phyloP scores from a whole-genome alignment of 2,888 invertebrate species.

The Pyralis farinalis region DNA sequence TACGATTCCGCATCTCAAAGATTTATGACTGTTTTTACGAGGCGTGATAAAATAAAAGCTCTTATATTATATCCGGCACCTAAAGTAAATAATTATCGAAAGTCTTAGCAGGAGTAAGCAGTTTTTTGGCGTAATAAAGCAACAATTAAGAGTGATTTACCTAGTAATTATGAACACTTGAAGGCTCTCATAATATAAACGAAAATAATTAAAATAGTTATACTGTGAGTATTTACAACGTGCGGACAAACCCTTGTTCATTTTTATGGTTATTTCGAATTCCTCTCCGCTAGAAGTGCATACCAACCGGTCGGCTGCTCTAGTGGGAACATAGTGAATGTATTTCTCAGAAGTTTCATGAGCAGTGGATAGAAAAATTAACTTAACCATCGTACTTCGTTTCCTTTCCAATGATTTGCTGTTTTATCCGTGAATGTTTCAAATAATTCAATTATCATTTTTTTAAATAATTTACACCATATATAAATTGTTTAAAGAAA shows the following conservation, averaged over 20 bases:
- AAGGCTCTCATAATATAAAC: not conserved
- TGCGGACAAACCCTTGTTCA: constrained; percentile 11
- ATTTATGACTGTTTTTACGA: not conserved
- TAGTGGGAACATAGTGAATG: constrained; percentile 3
- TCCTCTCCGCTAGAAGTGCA: constrained; percentile 16
- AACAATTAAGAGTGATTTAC: constrained; percentile 8
- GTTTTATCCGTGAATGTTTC: constrained; percentile 4
- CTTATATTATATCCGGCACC: constrained; percentile 6
- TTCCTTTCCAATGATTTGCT: not conserved
- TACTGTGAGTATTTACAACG: constrained; percentile 11
- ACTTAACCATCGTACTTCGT: not conserved
- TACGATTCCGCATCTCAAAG: not conserved
- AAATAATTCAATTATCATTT: constrained; percentile 8
- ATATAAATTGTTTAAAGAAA: too few species aligned
- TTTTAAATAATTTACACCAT: too few species aligned
- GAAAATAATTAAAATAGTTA: constrained; percentile 14
- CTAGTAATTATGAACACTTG: constrained; percentile 4
- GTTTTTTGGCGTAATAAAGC: constrained; percentile 8
- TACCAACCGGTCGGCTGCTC: constrained; percentile 1
- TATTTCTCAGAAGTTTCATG: constrained; percentile 4
- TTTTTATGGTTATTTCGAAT: constrained; percentile 19
- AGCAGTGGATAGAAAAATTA: constrained; percentile 10
- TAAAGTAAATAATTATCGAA: constrained; percentile 8
- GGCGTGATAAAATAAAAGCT: constrained; percentile 5
- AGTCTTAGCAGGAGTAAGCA: constrained; percentile 6